phyloP scores from a whole-genome alignment of 2,113 vertebrate genomes.

The Pterophyllum scalare region DNA sequence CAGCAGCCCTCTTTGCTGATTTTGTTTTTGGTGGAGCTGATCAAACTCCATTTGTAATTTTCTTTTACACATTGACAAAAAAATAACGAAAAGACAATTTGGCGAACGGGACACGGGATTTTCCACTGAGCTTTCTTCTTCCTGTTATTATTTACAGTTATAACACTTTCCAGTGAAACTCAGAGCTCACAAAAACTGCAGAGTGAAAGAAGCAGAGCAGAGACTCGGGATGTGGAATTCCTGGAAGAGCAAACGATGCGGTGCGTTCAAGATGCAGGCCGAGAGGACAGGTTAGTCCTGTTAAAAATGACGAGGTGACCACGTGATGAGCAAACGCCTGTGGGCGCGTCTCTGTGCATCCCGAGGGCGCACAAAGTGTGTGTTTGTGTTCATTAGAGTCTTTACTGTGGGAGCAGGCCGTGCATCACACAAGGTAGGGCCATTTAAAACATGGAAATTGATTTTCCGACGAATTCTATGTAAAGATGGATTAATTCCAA shows the following conservation, averaged over 20 bases:
- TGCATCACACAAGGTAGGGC: conserved; percentile 22
- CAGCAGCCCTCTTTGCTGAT: too few relatives aligned
- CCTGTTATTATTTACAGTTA: too few relatives aligned
- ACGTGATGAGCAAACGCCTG: conserved; percentile 50
- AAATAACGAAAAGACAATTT: too few relatives aligned
- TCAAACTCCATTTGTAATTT: too few relatives aligned
- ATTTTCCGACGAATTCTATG: not conserved
- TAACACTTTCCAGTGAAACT: not conserved
- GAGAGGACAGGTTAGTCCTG: conserved; percentile 45
- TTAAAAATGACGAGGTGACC: not conserved
- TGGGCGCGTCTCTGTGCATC: not conserved
- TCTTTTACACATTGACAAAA: too few relatives aligned
- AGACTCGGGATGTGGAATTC: not conserved
- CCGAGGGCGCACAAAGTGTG: not conserved
- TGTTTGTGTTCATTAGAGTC: not conserved
- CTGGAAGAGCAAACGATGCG: not conserved
- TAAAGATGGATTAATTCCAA: not conserved
- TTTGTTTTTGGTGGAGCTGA: too few relatives aligned
- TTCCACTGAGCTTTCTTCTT: too few relatives aligned
- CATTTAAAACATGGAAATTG: not conserved
- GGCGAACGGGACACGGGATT: too few relatives aligned
- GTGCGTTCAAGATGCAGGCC: not conserved
- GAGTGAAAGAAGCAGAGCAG: not conserved
- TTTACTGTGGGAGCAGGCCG: not conserved
- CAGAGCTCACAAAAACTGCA: too few relatives aligned